Evolutionary conservation across 2,113 vertebrate genomes (phyloP), one percentile per base, ranked within the genome.

Genomic region (Carassius gibelio): DNA sequence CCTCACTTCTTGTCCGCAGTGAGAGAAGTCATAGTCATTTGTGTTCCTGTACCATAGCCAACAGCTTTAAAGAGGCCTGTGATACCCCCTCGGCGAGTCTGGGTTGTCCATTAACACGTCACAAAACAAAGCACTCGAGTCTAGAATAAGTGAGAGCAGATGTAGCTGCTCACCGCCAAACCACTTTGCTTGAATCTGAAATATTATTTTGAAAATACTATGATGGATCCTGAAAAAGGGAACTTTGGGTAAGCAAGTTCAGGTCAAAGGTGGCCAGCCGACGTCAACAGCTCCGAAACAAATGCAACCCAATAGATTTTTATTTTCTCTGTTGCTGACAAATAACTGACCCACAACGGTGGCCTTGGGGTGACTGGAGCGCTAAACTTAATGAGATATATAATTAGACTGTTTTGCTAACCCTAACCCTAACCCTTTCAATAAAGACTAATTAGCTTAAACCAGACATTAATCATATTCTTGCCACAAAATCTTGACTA

Each of bases 371-470:
- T 88, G 83, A 83, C 88, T 89, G 64, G 84, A 84, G 87, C 86
- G 85, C 90, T 85, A 75, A 89, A 85, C 85, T 89, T 94, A 93
- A 94, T 94, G 93, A 93, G 92, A 91, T 90, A 88, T 90, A 93
- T 94, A 94, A 93, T 94, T 93, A 94, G 92, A 92, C 91, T 91
- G 90, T 91, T 92, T 92, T 92, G 89, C 90, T 90, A 84, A 90
- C 88, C 86, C 91, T 92, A 90, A 92, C 90, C 89, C 90, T 90
- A 84, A 90, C 88, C 86, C 91, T 92, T 90, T 93, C 90, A 87
- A 88, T 90, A 86, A 90, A 89, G 82, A 89, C 88, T 86, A 91
- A 95, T 93, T 91, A 93, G 92, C 92, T 87, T 84, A 84, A 92
- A 91, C 87, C 89, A 91, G 87, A 92, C 89, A 90, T 59, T 61